phyloP scores from a whole-genome alignment of 2,888 invertebrate genomes.

The Aquatica leii region DNA sequence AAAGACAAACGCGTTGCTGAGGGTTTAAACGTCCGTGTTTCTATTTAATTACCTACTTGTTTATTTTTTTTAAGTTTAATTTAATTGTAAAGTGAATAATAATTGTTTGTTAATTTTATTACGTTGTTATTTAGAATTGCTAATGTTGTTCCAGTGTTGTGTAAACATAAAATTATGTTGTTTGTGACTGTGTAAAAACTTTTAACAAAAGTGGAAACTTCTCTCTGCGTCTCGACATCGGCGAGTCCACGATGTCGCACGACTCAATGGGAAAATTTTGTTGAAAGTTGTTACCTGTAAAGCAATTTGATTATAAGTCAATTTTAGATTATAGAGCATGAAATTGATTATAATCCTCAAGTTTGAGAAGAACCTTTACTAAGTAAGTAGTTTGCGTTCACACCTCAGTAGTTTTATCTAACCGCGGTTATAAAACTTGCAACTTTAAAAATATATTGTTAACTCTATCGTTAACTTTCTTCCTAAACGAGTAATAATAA shows the following conservation, averaged over 20 bases:
- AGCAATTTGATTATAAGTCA: conserved; percentile 26
- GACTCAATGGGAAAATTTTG: conserved; percentile 34
- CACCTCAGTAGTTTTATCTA: conserved; percentile 21
- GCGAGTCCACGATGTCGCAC: conserved; percentile 52
- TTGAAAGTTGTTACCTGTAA: conserved; percentile 28
- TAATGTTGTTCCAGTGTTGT: too few relatives aligned
- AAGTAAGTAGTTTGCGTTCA: conserved; percentile 25
- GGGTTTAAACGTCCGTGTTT: not conserved
- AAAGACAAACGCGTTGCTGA: conserved; percentile 17
- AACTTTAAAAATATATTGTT: too few relatives aligned
- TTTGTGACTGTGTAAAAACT: conserved; percentile 21
- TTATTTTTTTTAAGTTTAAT: not conserved
- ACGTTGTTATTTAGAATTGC: too few relatives aligned
- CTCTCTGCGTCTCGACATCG: conserved; percentile 46
- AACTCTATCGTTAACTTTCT: too few relatives aligned
- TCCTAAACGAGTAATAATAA: too few relatives aligned
- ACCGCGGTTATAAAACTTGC: not conserved
- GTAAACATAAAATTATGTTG: not conserved
- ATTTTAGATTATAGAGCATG: conserved; percentile 21
- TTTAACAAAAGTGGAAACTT: conserved; percentile 12
- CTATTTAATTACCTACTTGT: not conserved
- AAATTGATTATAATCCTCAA: conserved; percentile 21
- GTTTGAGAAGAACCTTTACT: conserved; percentile 20
- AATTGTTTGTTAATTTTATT: too few relatives aligned
- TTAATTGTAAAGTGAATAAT: too few relatives aligned